Base-by-base conservation (phyloP, 2,797 vertebrate species). In the Hipposideros larvatus region DNA sequence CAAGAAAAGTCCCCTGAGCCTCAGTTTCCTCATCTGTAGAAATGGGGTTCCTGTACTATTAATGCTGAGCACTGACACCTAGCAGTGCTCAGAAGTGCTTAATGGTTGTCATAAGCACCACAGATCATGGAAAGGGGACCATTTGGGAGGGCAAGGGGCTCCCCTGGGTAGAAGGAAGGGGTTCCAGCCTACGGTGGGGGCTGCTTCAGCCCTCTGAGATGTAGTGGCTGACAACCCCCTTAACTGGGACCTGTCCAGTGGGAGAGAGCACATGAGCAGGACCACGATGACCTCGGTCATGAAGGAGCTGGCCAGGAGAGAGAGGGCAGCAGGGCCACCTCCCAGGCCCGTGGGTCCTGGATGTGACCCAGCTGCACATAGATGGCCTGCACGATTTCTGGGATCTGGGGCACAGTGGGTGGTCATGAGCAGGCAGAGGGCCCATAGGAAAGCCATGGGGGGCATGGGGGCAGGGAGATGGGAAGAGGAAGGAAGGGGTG, bases 211-310 rank as follows among this genome's bases (percentile, higher is more conserved):
- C 28, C 79, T 78, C 15, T 43, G 55, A 59, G 66, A 7, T 14
- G 10, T 11, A 19, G 28, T 28, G n/a, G 59, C 46, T 13, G 74
- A 57, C 70, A 63, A 10, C 34, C 37, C 73, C 28, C 2, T 48
- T 26, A 4, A 18, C n/a, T 24, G 31, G 59, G 98, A 98, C 98
- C 97, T 98, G 98, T 98, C 97, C 83, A 97, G 86, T 0, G 97
- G 98, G 28, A 98, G 97, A 41, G 97, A 97, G 14, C 97, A 98
- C 91, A 94, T 97, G 84, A 98, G 97, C 93, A 98, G 97, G 31
- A 97, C 97, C 51, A 92, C 46, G 22, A 98, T 96, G 0, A 98
- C 98, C 51, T 98, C 97, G 0, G 96, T 96, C 98, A 98, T 97
- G 79, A 97, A 98, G 75, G 97, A 92, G 91, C 89, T 96, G 94